Evolutionary conservation across 2,888 invertebrate species (phyloP).

Genomic region (Epirrhoe tristata): DNA sequence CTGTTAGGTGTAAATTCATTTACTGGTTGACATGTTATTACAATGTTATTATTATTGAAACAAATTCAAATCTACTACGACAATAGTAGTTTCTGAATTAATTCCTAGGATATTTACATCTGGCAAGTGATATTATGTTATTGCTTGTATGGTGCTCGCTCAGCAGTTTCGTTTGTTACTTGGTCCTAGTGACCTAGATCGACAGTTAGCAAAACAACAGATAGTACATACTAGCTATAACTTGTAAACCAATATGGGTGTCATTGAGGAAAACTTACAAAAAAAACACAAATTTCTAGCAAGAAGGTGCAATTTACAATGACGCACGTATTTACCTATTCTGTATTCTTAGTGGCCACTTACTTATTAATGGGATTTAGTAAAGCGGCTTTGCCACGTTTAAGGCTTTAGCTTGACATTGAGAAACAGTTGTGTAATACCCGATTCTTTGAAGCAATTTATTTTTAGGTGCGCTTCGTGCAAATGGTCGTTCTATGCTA

Average conservation of each 20-base stretch:
- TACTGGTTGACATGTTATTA: not conserved
- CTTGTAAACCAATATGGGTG: too few species aligned
- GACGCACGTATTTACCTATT: slow-evolving; percentile 29
- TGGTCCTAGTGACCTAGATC: too few species aligned
- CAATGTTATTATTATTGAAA: not conserved
- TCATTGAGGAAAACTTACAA: slow-evolving; percentile 25
- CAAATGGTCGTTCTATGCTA: not conserved
- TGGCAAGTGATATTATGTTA: too few species aligned
- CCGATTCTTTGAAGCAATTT: slow-evolving; percentile 10
- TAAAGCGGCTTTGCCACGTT: slow-evolving; percentile 38
- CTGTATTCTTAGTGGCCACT: slow-evolving; percentile 34
- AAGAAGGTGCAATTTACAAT: slow-evolving; percentile 16
- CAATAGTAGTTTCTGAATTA: too few species aligned
- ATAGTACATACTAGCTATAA: too few species aligned
- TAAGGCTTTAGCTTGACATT: slow-evolving; percentile 37
- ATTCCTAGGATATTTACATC: too few species aligned
- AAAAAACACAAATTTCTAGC: slow-evolving; percentile 16
- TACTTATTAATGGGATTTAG: slow-evolving; percentile 35
- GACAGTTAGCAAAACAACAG: too few species aligned
- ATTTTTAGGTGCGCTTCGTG: slow-evolving; percentile 15
- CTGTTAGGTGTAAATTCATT: not conserved
- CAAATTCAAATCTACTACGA: not conserved
- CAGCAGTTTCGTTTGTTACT: too few species aligned
- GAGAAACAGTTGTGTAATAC: slow-evolving; percentile 33
- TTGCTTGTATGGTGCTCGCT: too few species aligned